Conservation (phyloP, 30 jellyfish, hydroid and myxozoan species). For the Turritopsis dohrnii region DNA sequence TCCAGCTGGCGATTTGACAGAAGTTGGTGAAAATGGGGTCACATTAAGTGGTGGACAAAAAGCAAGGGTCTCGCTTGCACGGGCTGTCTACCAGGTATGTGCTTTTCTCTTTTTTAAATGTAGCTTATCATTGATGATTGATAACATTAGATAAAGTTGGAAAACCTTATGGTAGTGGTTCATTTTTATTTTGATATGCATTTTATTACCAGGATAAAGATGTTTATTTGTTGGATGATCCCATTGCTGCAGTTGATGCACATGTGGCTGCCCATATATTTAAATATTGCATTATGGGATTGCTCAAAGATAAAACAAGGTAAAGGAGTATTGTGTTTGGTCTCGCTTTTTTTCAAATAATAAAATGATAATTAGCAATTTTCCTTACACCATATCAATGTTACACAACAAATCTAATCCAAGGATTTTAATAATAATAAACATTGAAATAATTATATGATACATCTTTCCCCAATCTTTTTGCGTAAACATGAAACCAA, state of each 20-base stretch:
- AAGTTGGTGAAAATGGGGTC: conserved; percentile 95
- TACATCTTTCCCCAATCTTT: too few species aligned
- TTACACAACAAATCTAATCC: too few species aligned
- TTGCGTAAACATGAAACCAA: too few species aligned
- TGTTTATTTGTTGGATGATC: conserved; percentile 81
- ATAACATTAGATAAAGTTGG: background rate
- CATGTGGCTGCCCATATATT: conserved; percentile 85
- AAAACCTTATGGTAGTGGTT: background rate
- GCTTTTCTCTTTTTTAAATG: too few species aligned
- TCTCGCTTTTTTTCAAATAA: too few species aligned
- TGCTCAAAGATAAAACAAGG: conserved; percentile 85
- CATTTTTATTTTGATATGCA: background rate
- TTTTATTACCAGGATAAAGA: conserved; percentile 56
- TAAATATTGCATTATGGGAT: conserved; percentile 77
- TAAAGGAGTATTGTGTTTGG: background rate
- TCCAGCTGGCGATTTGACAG: conserved; percentile 91
- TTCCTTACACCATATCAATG: too few species aligned
- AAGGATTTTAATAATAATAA: too few species aligned
- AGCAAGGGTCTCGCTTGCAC: conserved; percentile 88
- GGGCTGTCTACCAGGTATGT: conserved; percentile 93
- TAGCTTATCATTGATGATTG: background rate
- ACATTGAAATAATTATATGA: too few species aligned
- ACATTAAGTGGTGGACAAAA: conserved; percentile 96
- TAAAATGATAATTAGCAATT: too few species aligned
- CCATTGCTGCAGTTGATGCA: conserved; percentile 91